These are phyloP conservation scores for Morinoia aosen DNA, from an alignment of 2,888 invertebrate species.

Conservation along the genomic window DNA sequence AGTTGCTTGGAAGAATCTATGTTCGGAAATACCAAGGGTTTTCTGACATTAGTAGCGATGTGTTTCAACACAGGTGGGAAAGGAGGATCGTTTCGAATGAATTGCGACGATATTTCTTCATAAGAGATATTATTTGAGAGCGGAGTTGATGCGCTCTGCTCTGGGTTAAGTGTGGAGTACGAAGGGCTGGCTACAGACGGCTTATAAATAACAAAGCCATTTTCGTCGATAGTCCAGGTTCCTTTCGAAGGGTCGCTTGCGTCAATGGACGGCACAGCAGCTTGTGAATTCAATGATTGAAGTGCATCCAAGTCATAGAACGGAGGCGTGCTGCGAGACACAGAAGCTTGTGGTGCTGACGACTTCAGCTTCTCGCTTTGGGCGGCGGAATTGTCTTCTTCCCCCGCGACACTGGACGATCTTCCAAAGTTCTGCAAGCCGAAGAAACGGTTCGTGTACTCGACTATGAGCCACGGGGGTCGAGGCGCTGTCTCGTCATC, in stretches of 20 bases:
- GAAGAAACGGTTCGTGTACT: conserved; percentile 1
- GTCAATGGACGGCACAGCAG: neutral
- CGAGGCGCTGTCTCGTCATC: conserved; percentile 48
- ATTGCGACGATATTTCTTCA: neutral
- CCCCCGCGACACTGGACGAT: neutral
- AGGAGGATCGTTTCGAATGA: neutral
- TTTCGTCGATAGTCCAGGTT: neutral
- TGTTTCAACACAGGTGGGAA: neutral
- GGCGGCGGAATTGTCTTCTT: neutral
- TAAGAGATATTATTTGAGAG: neutral
- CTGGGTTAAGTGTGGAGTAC: neutral
- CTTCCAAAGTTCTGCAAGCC: neutral
- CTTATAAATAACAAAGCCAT: conserved; percentile 23
- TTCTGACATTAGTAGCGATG: neutral
- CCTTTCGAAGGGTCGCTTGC: neutral
- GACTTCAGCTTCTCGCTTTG: neutral
- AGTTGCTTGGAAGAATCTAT: neutral
- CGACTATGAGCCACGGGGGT: conserved; percentile 60
- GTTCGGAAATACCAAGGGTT: neutral
- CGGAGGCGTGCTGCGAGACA: neutral
- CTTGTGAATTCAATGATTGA: neutral
- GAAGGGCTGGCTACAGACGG: neutral
- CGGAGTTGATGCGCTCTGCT: neutral
- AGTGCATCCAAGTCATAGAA: neutral
- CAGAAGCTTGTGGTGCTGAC: neutral